A percentile compares a stretch with the other conserved stretches of the same genome.
Evolutionary conservation across 2,113 vertebrate genomes (phyloP).

Genomic region (Ammospiza caudacuta): DNA sequence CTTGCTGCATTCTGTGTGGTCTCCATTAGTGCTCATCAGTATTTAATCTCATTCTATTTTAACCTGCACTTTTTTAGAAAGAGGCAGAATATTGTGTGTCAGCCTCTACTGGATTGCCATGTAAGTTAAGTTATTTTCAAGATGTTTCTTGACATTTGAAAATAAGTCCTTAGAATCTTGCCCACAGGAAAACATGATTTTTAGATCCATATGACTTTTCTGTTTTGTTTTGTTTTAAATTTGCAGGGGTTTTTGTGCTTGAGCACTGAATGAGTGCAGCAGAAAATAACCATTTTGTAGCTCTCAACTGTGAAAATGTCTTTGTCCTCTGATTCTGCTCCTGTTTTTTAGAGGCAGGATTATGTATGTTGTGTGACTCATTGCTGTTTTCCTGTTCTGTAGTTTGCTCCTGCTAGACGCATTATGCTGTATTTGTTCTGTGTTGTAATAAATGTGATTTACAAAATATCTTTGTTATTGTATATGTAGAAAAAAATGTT

Average conservation of each 20-base stretch:
- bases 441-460: constrained; percentile 35
- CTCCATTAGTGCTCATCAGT: not conserved
- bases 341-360: constrained; percentile 31
- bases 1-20: not conserved
- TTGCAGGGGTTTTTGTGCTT: not conserved
- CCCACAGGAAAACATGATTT: not conserved
- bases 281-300: not conserved
- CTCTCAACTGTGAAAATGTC: not conserved
- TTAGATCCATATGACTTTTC: not conserved
- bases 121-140: not conserved
- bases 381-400: constrained; percentile 17
- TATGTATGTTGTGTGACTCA: constrained; percentile 51
- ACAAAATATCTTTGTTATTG: not conserved
- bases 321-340: constrained; percentile 10
- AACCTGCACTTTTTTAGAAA: not conserved
- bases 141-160: not conserved
- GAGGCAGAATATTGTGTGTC: not conserved
- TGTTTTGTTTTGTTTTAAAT: not conserved
- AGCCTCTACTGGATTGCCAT: not conserved
- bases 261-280: not conserved
- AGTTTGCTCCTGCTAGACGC: constrained; percentile 28
- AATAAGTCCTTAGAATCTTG: not conserved
- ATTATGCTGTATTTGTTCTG: constrained; percentile 18
- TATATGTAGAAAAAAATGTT: not conserved
- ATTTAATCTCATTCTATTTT: not conserved